Evolutionary conservation across 2,888 invertebrate genomes (phyloP), one percentile per base, ranked within the genome.

Genomic region (Melanargia galathea): DNA sequence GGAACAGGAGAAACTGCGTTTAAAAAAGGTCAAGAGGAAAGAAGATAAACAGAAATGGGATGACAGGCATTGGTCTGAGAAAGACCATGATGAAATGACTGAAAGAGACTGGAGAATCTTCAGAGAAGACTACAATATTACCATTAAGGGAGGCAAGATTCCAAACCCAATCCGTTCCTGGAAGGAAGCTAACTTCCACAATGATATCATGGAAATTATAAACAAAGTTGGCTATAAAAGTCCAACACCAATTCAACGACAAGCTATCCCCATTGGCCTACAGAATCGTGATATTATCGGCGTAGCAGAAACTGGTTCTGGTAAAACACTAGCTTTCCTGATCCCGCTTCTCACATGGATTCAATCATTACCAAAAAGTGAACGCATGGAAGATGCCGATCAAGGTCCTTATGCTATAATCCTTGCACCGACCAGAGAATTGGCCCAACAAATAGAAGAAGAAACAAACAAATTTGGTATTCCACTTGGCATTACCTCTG

Each of bases 51-150:
- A 98, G 80, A 96, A 97, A 78, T 99, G 98, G 97, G 99, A 99
- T 85, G 99, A 99, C 82, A 94, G 99, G 5, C 99, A 99, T 84
- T 99, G 99, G 99, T 96, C 97, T 3, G 98, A 99, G 78, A 99
- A 99, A 83, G 95, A 95, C 10, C 89, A 95, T 0, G 94, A 95
- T 58, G 98, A 99, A 86, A 99, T 99, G 99, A 97, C 97, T 0
- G 99, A 99, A 83, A 93, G 99, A 75, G 99, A 99, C 92, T 99
- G 99, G 99, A 94, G 99, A 84, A 99, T 99, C 76, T 99, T 99
- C 84, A 94, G 99, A 70, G 99, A 99, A 87, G 99, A 99, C 89
- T 99, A 98, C 84, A 99, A 98, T 81, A 99, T 99, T 60, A 97
- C 98, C 2, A 97, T 99, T 66, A 99, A 99, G 87, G 98, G 98